Percentiles rank a stretch among this genome's conserved stretches.
phyloP scores from a whole-genome alignment of 2,888 invertebrate genomes.

The Scaptomyza parva region DNA sequence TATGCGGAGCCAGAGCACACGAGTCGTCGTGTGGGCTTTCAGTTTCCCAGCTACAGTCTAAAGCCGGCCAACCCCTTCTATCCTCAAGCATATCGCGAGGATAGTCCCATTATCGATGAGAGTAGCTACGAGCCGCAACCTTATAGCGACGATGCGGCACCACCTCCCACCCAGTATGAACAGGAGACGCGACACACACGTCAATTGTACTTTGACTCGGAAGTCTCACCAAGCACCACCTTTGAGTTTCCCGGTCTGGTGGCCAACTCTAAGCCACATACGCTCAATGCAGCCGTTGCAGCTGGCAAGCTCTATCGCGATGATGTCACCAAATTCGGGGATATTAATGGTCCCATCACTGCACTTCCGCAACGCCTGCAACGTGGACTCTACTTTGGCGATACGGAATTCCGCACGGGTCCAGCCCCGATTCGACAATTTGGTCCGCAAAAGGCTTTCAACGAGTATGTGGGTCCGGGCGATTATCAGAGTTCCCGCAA shows the following conservation, averaged over 20 bases:
- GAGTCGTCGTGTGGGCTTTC: constrained; percentile 84
- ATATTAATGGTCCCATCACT: constrained; percentile 84
- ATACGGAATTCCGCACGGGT: constrained; percentile 81
- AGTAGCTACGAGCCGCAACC: constrained; percentile 76
- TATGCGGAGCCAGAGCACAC: constrained; percentile 78
- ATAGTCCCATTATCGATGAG: constrained; percentile 82
- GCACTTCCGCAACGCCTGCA: constrained; percentile 82
- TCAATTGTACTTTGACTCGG: constrained; percentile 80
- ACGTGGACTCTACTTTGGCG: constrained; percentile 82
- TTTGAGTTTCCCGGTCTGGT: constrained; percentile 83
- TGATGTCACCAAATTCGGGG: constrained; percentile 85
- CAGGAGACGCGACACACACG: constrained; percentile 81
- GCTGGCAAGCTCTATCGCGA: constrained; percentile 82
- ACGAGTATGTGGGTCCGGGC: constrained; percentile 79
- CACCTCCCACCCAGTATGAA: constrained; percentile 64
- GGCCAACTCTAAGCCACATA: constrained; percentile 82
- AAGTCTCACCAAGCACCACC: constrained; percentile 66
- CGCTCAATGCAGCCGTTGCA: constrained; percentile 69
- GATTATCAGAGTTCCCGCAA: constrained; percentile 83
- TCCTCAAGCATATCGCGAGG: constrained; percentile 84
- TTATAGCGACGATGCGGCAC: constrained; percentile 77
- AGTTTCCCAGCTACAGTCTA: constrained; percentile 83
- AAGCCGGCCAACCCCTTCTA: constrained; percentile 83
- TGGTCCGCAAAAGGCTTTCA: constrained; percentile 83
- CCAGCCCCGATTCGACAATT: constrained; percentile 67